Conservation (phyloP, 2,888 invertebrate species). For the Coenonympha glycerion region DNA sequence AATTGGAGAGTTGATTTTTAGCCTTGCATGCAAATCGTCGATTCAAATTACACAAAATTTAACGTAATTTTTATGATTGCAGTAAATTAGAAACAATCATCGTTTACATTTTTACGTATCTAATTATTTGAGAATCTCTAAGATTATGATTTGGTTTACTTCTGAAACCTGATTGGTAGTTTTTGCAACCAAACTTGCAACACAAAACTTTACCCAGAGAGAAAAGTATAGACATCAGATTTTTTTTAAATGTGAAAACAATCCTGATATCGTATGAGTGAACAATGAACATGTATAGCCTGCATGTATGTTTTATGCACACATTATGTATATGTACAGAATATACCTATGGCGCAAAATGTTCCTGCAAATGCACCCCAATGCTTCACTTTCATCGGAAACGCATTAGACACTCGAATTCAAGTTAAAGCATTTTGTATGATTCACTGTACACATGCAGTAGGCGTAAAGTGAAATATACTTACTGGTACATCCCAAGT, state of each 20-base stretch:
- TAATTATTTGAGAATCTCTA: neutral
- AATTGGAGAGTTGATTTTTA: neutral
- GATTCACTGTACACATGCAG: conserved; percentile 24
- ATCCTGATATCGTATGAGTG: no score
- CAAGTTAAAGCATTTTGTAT: conserved; percentile 26
- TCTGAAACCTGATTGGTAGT: no score
- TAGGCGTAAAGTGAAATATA: conserved; percentile 14
- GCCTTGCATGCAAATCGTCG: neutral
- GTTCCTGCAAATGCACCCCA: conserved; percentile 21
- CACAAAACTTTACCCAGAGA: no score
- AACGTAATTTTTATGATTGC: neutral
- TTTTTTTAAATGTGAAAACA: no score
- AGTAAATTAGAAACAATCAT: neutral
- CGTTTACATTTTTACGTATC: neutral
- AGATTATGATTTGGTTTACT: neutral
- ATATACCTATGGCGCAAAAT: conserved; percentile 12
- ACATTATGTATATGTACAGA: neutral
- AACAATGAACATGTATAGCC: neutral
- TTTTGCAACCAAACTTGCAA: no score
- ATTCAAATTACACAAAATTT: neutral
- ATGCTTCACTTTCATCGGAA: conserved; percentile 26
- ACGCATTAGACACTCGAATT: conserved; percentile 25
- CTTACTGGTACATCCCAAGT: neutral
- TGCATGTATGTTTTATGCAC: neutral
- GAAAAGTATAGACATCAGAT: no score